Percentiles rank a stretch among this genome's conserved stretches.
phyloP scores from a whole-genome alignment of 2,797 vertebrate species.

The Apodemus agrarius region DNA sequence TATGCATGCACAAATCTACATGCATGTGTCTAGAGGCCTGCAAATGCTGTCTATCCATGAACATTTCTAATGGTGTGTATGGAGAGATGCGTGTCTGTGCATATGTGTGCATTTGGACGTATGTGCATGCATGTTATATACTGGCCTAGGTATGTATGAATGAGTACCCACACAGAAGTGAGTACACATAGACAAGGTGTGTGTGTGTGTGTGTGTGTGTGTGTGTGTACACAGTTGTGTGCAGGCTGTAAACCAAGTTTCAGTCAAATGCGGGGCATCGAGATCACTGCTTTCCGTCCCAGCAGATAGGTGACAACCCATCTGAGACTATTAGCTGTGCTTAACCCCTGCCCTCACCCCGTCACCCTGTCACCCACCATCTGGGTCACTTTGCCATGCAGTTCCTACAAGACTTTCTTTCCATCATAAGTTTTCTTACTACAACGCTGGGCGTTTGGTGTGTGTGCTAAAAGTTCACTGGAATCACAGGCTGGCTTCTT shows the following conservation, averaged over 20 bases:
- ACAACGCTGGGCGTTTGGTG: fast-evolving
- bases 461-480: not conserved
- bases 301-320: fast-evolving
- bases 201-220: not conserved
- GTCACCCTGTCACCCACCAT: fast-evolving
- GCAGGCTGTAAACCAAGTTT: not conserved
- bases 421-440: not conserved
- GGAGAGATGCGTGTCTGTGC: not conserved
- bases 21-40: not conserved
- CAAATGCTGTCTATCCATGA: not conserved
- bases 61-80: not conserved
- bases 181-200: not conserved
- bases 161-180: not conserved
- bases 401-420: not conserved
- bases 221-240: not conserved
- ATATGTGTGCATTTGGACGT: not conserved
- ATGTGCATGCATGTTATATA: not conserved
- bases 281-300: not conserved
- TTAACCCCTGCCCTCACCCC: no score
- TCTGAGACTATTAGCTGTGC: not conserved
- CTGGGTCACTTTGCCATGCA: not conserved
- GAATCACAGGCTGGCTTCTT: fast-evolving
- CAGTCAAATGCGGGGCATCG: fast-evolving
- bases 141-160: not conserved
- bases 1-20: not conserved